A percentile compares a stretch with the other conserved stretches of the same genome.
Evolutionary conservation across 2,888 invertebrate genomes (phyloP).

Genomic region (Stenotaenia linearis): DNA sequence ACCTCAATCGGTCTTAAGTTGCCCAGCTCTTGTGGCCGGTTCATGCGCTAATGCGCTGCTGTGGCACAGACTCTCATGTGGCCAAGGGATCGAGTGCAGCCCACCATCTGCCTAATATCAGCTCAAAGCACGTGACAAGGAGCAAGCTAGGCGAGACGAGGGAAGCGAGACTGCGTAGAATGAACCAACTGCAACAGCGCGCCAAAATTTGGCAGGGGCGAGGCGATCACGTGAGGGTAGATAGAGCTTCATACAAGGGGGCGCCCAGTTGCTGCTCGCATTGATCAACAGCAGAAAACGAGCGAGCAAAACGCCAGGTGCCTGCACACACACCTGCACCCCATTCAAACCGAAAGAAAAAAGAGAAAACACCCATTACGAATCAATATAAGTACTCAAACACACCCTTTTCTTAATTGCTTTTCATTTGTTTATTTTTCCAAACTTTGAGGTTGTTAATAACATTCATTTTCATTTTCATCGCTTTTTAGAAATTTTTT

Average conservation of each 20-base stretch:
- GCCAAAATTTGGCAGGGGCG: conserved; percentile 16
- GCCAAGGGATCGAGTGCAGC: not conserved
- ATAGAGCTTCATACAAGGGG: not conserved
- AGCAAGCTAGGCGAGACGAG: not conserved
- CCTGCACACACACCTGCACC: not conserved
- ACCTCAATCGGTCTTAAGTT: not conserved
- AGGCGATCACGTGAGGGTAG: conserved; percentile 11
- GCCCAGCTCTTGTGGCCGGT: conserved; percentile 6
- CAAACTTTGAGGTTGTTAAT: too few relatives aligned
- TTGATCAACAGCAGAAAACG: conserved; percentile 8
- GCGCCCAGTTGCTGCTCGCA: conserved; percentile 20
- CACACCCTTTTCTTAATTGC: not conserved
- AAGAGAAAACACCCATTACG: not conserved
- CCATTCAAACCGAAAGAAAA: not conserved
- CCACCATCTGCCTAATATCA: not conserved
- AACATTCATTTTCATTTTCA: too few relatives aligned
- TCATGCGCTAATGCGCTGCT: conserved; percentile 9
- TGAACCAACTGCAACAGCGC: conserved; percentile 11
- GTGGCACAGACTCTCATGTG: not conserved
- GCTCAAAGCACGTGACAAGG: not conserved
- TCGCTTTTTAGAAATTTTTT: not conserved
- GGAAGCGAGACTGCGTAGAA: conserved; percentile 7
- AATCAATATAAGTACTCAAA: not conserved
- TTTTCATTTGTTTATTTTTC: too few relatives aligned
- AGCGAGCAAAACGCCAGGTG: conserved; percentile 6